Evolutionary conservation across 2,888 invertebrate species (phyloP), one percentile per base, ranked within the genome.

Genomic region (Clunio marinus): DNA sequence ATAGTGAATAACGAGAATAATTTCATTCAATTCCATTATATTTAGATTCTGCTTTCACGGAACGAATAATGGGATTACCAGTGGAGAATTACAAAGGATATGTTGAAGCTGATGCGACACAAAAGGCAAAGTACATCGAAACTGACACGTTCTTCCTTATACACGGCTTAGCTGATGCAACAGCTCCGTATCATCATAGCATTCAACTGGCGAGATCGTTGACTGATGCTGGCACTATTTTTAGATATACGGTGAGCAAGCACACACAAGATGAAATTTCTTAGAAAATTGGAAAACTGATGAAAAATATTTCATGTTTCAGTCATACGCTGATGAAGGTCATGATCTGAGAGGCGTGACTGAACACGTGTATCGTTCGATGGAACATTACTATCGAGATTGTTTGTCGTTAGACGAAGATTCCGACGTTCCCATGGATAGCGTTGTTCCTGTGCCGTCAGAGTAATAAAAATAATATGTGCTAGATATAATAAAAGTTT

Each of bases 241-340:
- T 93, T 81, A 85, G 93, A 80, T 89, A 94, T 80, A 95, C 96
- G 88, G 96, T 95, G 78, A 75, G 73, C 69, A 37, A 10, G n/a
- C n/a, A n/a, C n/a, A n/a, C n/a, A n/a, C n/a, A n/a, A n/a, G 37
- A 27, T 37, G 13, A 20, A 57, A n/a, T 32, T 37, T 55, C 24
- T n/a, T n/a, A 13, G n/a, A 45, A 58, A 58, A 58, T 27, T n/a
- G 5, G 24, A 25, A 27, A 57, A 24, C 5, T 15, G 20, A 57
- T 60, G 60, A 20, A 8, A 45, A 60, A n/a, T 63, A 13, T 63
- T 63, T 45, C 25, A 45, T 15, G n/a, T 25, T 45, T 63, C 82
- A 95, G 94, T 89, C 92, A 72, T 96, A 96, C 78, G 92, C 94
- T 63, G 93, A 95, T 78, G 93, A 94, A 81, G 92, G 91, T 70